Conservation (phyloP, 2,888 invertebrate species). For the Bombyx huttoni region DNA sequence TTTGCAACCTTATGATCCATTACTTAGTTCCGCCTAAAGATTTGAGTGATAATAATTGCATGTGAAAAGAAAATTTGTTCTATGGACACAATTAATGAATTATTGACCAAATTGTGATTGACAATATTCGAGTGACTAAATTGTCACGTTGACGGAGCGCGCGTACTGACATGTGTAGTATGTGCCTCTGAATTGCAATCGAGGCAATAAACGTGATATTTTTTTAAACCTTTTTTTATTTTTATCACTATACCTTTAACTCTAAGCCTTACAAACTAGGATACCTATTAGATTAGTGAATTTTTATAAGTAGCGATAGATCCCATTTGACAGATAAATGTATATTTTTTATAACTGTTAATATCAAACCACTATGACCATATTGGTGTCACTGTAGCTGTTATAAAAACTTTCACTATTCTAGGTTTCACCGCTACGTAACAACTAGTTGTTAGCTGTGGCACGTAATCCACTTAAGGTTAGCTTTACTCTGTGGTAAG, state of each 20-base stretch:
- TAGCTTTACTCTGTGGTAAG: constrained; percentile 5
- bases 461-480: constrained; percentile 24
- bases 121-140: constrained; percentile 38
- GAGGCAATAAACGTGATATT: constrained; percentile 69
- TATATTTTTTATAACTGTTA: background rate
- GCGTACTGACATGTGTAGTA: constrained; percentile 46
- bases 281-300: background rate
- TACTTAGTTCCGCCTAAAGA: constrained; percentile 57
- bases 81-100: constrained; percentile 35
- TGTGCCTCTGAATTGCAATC: constrained; percentile 69
- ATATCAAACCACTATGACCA: constrained; percentile 9
- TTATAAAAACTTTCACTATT: constrained; percentile 52
- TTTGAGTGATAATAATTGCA: constrained; percentile 28
- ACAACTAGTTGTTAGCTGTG: constrained; percentile 34
- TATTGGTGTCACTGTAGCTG: constrained; percentile 30
- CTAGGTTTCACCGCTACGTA: constrained; percentile 54
- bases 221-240: constrained; percentile 38
- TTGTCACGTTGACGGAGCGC: constrained; percentile 66
- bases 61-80: constrained; percentile 33
- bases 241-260: constrained; percentile 17
- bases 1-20: constrained; percentile 57
- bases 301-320: background rate
- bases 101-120: constrained; percentile 24
- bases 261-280: background rate
- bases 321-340: background rate